Conservation (phyloP, 1,140 invertebrate genomes). For the Bombus haemorrhoidalis region DNA sequence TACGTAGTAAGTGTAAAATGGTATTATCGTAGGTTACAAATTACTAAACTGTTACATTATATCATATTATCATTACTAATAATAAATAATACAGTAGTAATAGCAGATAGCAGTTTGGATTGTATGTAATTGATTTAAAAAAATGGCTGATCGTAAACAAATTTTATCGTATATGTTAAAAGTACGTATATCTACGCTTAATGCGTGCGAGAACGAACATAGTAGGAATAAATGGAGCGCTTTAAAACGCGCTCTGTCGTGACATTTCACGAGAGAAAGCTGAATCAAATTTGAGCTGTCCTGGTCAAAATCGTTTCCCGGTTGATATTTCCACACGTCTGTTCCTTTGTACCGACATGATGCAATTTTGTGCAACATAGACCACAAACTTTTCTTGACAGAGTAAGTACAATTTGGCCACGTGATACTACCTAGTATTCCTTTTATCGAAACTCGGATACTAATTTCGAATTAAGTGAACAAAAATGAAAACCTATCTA, state of each 20-base stretch:
- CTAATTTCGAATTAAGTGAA: not conserved
- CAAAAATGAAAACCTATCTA: no score
- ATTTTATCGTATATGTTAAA: no score
- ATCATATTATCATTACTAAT: no score
- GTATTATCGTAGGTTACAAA: no score
- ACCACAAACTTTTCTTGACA: not conserved
- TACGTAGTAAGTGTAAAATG: no score
- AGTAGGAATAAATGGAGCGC: no score
- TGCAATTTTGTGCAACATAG: not conserved
- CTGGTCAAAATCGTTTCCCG: slow-evolving; percentile 6
- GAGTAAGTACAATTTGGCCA: not conserved
- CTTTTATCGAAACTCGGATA: no score
- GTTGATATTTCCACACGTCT: not conserved
- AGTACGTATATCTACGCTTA: not conserved
- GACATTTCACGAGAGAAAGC: not conserved
- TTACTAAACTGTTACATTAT: no score
- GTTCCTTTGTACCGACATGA: not conserved
- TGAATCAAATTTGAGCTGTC: slow-evolving; percentile 18
- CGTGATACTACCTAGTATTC: not conserved
- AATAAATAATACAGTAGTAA: no score
- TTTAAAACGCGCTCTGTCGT: not conserved
- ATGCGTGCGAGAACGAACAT: not conserved
- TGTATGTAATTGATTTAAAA: no score
- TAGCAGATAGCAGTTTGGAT: no score
- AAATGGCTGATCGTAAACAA: no score